Evolutionary conservation across 2,888 invertebrate species (phyloP), one percentile per base, ranked within the genome.

Genomic region (Alsophila aescularia): DNA sequence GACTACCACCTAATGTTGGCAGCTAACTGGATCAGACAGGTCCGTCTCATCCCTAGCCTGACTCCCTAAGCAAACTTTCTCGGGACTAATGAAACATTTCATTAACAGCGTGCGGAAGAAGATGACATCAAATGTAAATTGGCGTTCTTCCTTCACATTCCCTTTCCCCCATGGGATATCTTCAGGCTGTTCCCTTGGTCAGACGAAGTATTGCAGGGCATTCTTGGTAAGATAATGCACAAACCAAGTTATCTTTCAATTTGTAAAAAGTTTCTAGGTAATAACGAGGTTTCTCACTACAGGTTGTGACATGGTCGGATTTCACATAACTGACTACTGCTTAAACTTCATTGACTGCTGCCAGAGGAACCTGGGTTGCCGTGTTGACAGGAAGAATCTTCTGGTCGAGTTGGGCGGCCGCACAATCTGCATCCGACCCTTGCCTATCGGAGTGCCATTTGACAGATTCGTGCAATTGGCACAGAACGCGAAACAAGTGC

Each of bases 1-100:
- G 98, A 98, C 79, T 98, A 98, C 80, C 98, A 98, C 78, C 93
- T 98, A 13, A 97, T 98, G 97, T 87, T 98, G 73, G 96, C 97
- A 10, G 97, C 98, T 31, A 97, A 97, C 81, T 97, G 97, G 94
- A 95, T 98, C 64, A 93, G 98, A 81, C 96, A 97, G 87, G 94
- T 94, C 71, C 62, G 77, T 67, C 27, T 44, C 39, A 10, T 10
- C 34, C 39, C 39, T 39, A 34, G 4, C 32, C 43, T 37, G 43
- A 16, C 21, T 27, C n/a, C 27, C n/a, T 14, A 13, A 34, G 14
- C 21, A 42, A 44, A 40, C 29, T 21, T 45, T 39, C 5, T 32
- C 16, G 24, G 12, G 32, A 50, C 49, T 51, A 52, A 60, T 32
- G n/a, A 14, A n/a, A 39, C n/a, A 10, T 67, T 66, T 67, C 57